Base-by-base conservation (phyloP, 1,140 invertebrate genomes). In the Zaprionus tsacasi region DNA sequence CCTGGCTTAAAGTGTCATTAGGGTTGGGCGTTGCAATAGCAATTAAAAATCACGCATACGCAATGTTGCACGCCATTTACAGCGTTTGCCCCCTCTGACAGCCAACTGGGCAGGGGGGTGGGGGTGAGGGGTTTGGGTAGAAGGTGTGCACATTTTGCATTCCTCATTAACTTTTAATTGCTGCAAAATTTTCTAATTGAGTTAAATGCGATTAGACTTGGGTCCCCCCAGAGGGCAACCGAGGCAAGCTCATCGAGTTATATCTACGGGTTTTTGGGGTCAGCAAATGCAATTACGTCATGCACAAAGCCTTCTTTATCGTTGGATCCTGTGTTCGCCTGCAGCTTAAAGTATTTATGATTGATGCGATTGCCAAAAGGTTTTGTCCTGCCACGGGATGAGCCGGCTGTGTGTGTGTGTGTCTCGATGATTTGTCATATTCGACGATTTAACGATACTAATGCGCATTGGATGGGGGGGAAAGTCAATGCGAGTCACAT, bases 291-390 rank as follows among this genome's bases (percentile, higher is more conserved):
- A 87, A 87, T 87, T 87, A 87, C 69, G 63, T 45, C 33, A 13
- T 10, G 36, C 40, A 54, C 60, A 56, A n/a, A 56, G 15, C n/a
- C 43, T n/a, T n/a, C 61, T n/a, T 15, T 57, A 54, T 59, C 6
- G 69, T 38, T 65, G 50, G 25, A 3, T 17, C 25, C n/a, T 55
- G 12, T 63, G 38, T 45, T 45, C n/a, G 25, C 63, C 54, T 71
- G 76, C 79, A 65, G 83, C 83, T 89, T 89, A 87, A 82, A 75
- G 68, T 72, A 78, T 88, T 88, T 83, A 87, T 87, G 83, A 87
- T 87, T 83, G 85, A 87, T 87, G 83, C 77, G 17, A 17, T 50
- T 77, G 60, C 55, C 43, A 64, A 57, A 69, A 57, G 76, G 52
- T 68, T 79, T 82, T 75, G 66, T 50, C 6, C 30, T 48, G 48